A percentile compares a stretch with the other conserved stretches of the same genome.
Conservation (phyloP, 2,888 invertebrate species). For the Athalia rosae region DNA sequence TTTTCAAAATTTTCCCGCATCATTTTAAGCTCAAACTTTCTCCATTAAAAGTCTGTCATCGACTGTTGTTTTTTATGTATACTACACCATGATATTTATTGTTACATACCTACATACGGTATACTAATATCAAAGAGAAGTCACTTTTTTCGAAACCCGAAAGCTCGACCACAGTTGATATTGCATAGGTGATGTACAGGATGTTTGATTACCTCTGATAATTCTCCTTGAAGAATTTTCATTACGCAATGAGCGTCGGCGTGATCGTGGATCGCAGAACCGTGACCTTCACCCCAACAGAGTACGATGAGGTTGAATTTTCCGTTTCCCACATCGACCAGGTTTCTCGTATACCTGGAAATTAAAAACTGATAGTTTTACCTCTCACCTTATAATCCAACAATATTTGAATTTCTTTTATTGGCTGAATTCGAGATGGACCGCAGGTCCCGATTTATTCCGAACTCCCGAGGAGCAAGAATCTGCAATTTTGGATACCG, state of each 20-base stretch:
- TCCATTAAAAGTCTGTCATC: no score
- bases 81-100: background rate
- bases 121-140: background rate
- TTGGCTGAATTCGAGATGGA: no score
- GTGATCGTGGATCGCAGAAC: constrained; percentile 97
- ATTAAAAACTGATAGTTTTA: constrained; percentile 44
- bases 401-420: constrained; percentile 21
- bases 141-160: no score
- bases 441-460: no score
- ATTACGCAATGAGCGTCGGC: constrained; percentile 98
- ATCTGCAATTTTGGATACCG: no score
- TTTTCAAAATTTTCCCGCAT: background rate
- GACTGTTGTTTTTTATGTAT: no score
- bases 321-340: constrained; percentile 97
- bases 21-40: background rate
- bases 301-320: constrained; percentile 97
- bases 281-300: constrained; percentile 98
- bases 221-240: constrained; percentile 90
- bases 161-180: no score
- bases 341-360: constrained; percentile 93
- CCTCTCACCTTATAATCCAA: background rate
- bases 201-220: constrained; percentile 82
- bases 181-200: no score
- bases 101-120: background rate
- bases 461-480: no score